Evolutionary conservation across 2,113 vertebrate genomes (phyloP).

Genomic region (Nymphicus hollandicus): DNA sequence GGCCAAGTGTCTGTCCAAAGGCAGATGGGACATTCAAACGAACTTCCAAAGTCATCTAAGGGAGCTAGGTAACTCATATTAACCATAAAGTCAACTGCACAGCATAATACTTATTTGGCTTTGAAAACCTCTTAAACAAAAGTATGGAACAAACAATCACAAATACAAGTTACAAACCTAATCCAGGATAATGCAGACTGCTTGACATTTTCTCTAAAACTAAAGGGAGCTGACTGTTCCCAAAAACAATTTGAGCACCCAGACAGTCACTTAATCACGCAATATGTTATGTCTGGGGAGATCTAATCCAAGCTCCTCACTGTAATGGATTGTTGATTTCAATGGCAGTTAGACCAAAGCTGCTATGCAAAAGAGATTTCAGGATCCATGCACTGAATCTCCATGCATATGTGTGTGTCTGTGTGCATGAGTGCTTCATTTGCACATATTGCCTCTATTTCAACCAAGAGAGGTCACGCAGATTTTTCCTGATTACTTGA

Average conservation of each 20-base stretch:
- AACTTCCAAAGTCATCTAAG: not conserved
- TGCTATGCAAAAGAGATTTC: not conserved
- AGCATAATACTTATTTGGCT: not conserved
- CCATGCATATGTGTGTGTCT: rapidly evolving
- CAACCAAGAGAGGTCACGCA: not conserved
- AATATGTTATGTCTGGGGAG: not conserved
- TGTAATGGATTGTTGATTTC: not conserved
- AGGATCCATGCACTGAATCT: not conserved
- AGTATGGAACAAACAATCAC: not conserved
- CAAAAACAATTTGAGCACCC: not conserved
- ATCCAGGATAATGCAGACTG: not conserved
- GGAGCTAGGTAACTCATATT: not conserved
- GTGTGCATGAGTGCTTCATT: not conserved
- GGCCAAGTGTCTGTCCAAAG: not conserved
- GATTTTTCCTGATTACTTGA: not conserved
- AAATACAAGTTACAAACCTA: not conserved
- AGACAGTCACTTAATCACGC: not conserved
- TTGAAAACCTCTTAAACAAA: not conserved
- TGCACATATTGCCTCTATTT: not conserved
- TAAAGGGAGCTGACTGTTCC: not conserved
- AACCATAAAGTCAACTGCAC: not conserved
- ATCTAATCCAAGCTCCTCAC: not conserved
- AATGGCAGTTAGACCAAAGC: not conserved
- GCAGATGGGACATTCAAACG: not conserved
- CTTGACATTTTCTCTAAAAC: not conserved